Conservation (phyloP, 2,113 vertebrate species). For the Apteryx owenii region DNA sequence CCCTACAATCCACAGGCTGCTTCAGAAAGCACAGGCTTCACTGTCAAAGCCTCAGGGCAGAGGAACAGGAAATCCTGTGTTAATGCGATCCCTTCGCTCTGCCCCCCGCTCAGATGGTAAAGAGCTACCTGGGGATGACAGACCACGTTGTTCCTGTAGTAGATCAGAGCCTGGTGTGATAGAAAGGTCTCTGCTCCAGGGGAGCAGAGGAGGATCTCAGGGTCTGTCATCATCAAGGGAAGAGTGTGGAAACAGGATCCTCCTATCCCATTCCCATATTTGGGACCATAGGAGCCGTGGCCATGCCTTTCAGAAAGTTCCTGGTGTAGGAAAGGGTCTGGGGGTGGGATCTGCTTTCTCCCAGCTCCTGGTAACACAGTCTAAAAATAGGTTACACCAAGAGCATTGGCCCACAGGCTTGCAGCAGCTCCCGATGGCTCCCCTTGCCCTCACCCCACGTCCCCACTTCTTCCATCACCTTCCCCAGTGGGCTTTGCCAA, state of each 20-base stretch:
- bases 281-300: neutral
- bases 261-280: neutral
- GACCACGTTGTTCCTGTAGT: neutral
- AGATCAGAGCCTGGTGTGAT: neutral
- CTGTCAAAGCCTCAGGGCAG: neutral
- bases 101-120: neutral
- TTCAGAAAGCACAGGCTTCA: neutral
- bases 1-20: neutral
- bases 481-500: neutral
- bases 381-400: conserved; percentile 49
- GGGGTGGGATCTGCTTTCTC: conserved; percentile 41
- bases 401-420: neutral
- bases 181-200: neutral
- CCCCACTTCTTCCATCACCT: neutral
- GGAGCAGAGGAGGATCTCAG: neutral
- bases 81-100: neutral
- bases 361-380: conserved; percentile 52
- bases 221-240: neutral
- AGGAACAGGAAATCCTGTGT: neutral
- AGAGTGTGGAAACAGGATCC: neutral
- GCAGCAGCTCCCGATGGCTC: neutral
- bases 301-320: neutral
- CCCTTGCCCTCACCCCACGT: neutral
- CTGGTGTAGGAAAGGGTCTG: neutral
- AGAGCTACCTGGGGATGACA: neutral